These are phyloP conservation scores for Drosophila diplacantha DNA, from an alignment of 2,888 invertebrate species.

Conservation along the genomic window DNA sequence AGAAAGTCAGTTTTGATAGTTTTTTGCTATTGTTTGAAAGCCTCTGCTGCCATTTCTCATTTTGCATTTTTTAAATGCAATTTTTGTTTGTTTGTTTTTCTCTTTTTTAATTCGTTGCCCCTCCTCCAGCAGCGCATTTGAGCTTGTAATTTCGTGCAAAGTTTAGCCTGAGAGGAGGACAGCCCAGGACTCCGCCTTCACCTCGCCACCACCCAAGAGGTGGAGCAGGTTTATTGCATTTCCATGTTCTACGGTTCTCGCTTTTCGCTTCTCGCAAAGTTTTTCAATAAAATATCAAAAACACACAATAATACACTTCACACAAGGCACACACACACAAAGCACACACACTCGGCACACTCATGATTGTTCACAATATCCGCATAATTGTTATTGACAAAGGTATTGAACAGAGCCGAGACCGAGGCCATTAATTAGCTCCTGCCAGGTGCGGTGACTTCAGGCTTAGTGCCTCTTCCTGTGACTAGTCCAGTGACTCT, in stretches of 20 bases:
- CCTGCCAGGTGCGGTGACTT: constrained; percentile 1
- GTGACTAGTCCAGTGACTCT: neutral
- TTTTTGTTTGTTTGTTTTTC: neutral
- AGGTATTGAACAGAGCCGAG: constrained; percentile 20
- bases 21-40: constrained; percentile 54
- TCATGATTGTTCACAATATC: constrained; percentile 4
- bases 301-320: constrained; percentile 23
- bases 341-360: neutral
- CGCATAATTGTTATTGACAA: constrained; percentile 42
- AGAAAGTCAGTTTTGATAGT: constrained; percentile 71
- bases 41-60: constrained; percentile 27
- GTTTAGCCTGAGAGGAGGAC: constrained; percentile 47
- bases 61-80: constrained; percentile 28
- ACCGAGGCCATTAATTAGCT: constrained; percentile 8
- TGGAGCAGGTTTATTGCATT: constrained; percentile 41
- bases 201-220: neutral
- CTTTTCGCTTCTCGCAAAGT: constrained; percentile 39
- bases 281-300: constrained; percentile 60
- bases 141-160: constrained; percentile 66
- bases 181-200: neutral
- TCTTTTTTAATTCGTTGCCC: neutral
- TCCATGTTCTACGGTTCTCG: constrained; percentile 31
- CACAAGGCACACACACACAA: neutral
- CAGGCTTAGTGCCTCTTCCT: neutral
- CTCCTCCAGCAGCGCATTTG: constrained; percentile 41